Evolutionary conservation across 2,888 invertebrate species (phyloP).

Genomic region (Blera fallax): DNA sequence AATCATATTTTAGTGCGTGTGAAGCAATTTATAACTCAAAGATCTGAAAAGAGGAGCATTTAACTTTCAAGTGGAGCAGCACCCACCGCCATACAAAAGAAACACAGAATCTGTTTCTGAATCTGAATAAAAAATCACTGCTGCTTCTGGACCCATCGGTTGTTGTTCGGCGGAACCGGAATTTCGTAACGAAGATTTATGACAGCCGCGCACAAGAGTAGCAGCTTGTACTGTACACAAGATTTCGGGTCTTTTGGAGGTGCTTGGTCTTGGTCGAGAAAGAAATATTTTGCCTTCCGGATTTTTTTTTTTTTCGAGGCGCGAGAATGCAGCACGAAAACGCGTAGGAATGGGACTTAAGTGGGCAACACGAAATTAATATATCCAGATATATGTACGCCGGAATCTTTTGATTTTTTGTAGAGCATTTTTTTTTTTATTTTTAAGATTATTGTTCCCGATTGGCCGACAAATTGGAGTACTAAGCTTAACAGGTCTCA

Average conservation of each 20-base stretch:
- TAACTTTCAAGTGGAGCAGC: constrained; percentile 46
- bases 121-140: constrained; percentile 46
- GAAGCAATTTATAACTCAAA: constrained; percentile 55
- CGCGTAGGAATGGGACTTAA: constrained; percentile 40
- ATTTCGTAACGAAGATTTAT: constrained; percentile 71
- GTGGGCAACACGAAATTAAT: constrained; percentile 52
- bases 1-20: constrained; percentile 65
- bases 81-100: constrained; percentile 30
- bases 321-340: not conserved
- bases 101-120: not conserved
- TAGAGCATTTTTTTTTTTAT: not conserved
- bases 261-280: constrained; percentile 1
- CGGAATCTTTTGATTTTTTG: constrained; percentile 9
- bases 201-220: constrained; percentile 19
- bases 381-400: not conserved
- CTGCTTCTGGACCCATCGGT: constrained; percentile 14
- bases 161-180: constrained; percentile 42
- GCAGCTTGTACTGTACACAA: not conserved
- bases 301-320: not conserved
- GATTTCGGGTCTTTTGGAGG: constrained; percentile 14
- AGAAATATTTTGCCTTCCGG: constrained; percentile 36
- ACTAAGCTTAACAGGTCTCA: constrained; percentile 31
- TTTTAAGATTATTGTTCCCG: constrained; percentile 31
- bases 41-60: constrained; percentile 46
- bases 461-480: constrained; percentile 54